Conservation (phyloP, 2,797 vertebrate genomes). For the Alosa sapidissima region DNA sequence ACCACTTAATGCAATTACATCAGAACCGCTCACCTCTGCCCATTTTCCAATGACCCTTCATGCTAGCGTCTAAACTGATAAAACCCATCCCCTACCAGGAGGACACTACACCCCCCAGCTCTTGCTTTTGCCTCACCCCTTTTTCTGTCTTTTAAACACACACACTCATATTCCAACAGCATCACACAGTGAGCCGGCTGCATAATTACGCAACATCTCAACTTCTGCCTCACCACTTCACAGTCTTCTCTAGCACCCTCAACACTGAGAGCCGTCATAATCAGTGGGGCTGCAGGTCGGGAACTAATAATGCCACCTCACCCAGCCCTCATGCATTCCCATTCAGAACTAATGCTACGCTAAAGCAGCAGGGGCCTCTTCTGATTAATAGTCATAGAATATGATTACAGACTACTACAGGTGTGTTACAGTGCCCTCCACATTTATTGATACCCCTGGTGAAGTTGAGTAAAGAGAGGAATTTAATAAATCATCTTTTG, state of each 20-base stretch:
- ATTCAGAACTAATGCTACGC: not conserved
- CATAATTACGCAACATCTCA: not conserved
- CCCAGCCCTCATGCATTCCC: not conserved
- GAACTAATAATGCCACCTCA: not conserved
- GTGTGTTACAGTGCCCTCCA: not conserved
- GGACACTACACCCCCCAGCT: not conserved
- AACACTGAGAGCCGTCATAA: not conserved
- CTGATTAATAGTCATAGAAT: not conserved
- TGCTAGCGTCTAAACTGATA: not conserved
- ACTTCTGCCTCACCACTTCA: not conserved
- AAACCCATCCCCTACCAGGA: not conserved
- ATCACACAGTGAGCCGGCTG: not conserved
- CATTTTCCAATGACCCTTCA: not conserved
- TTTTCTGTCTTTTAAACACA: not conserved
- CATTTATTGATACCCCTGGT: too few species aligned
- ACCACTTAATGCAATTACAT: not conserved
- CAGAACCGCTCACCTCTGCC: not conserved
- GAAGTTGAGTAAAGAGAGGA: too few species aligned
- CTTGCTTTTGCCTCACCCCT: not conserved
- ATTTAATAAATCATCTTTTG: too few species aligned
- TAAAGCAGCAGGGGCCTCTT: not conserved
- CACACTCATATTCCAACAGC: not conserved
- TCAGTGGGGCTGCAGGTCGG: not conserved
- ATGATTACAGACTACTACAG: not conserved
- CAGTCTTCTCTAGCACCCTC: not conserved